Evolutionary conservation across 1,140 invertebrate species (phyloP), one percentile per base, ranked within the genome.

Genomic region (Galleria mellonella): DNA sequence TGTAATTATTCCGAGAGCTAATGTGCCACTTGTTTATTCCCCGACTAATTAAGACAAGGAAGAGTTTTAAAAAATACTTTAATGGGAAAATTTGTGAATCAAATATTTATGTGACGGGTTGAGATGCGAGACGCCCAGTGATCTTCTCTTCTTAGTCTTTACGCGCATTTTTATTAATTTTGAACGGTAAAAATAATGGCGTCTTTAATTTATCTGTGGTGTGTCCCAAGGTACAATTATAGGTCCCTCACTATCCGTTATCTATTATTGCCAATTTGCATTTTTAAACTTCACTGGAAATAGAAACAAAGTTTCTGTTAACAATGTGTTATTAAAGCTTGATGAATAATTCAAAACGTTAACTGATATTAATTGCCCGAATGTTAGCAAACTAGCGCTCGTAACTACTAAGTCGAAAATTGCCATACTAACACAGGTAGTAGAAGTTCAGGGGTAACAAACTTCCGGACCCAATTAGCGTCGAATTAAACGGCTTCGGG

Each of bases 21-120:
- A 83, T 82, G 72, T 79, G 69, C 74, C 71, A 65, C 64, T 74
- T 81, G 81, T 73, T 83, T 84, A 79, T 85, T 72, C 76, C 69
- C 69, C 59, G 70, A 73, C 76, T 81, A 85, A 85, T 85, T 85
- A 85, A 76, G 70, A 75, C 59, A 51, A 70, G 74, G 69, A 73
- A 72, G 63, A 70, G 62, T 71, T 78, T 75, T 60, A 63, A 68
- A 78, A 77, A 81, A 74, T 68, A 55, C 57, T 57, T 56, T 57
- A 63, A 67, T 51, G 40, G 31, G 51, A 49, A 52, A 60, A 72
- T 64, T 47, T 50, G 51, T 42, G 54, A 69, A 85, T 85, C 69
- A 82, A 84, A 73, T 64, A 84, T 84, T 83, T 65, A 83, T 81
- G 59, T 81, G 51, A 59, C 50, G 51, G 44, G 55, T 59, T 41